Base-by-base conservation (phyloP, 2,888 invertebrate species). In the Lamellibrachia satsuma region DNA sequence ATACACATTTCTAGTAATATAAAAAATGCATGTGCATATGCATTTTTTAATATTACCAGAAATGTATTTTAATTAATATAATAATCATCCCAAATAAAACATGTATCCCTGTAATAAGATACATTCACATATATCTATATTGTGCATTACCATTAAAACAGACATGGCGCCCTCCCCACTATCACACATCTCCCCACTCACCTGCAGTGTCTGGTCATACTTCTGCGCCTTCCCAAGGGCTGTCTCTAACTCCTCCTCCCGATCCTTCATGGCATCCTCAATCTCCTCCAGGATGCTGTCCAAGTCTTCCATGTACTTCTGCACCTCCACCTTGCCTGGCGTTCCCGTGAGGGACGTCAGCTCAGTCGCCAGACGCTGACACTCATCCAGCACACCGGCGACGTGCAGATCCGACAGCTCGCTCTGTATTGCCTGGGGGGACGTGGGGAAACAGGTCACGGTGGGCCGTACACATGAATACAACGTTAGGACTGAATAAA, bases 251-350 rank as follows among this genome's bases (percentile, higher is more conserved):
- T 96, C 96, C 52, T 96, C 96, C 75, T 95, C 95, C 4, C 96
- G 93, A n/a, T 96, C 96, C 90, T 95, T 94, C 52, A 95, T 94
- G 52, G 95, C 95, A 93, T 96, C 96, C 91, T 95, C 95, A 39
- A 96, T 95, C 93, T 96, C 96, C 91, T 96, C 96, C 52, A 95
- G 95, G n/a, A 95, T 93, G 90, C 95, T 94, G 91, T 95, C 95
- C 27, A 96, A 94, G 93, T 96, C 96, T 93, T 96, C 96, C 92
- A 96, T 92, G 92, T 95, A 95, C 93, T 96, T 96, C 92, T 96
- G 95, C 8, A 96, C 95, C 93, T 96, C 96, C 55, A 96, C 95
- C 91, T 95, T 94, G 7, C 96, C 96, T 1, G 96, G 95, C 27
- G 95, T 96, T n/a, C 96, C 96, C 92, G 96, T 96, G 39, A 96